These are phyloP conservation scores for Boulengeromyrus knoepffleri DNA, from an alignment of 2,113 vertebrate species.

Conservation along the genomic window DNA sequence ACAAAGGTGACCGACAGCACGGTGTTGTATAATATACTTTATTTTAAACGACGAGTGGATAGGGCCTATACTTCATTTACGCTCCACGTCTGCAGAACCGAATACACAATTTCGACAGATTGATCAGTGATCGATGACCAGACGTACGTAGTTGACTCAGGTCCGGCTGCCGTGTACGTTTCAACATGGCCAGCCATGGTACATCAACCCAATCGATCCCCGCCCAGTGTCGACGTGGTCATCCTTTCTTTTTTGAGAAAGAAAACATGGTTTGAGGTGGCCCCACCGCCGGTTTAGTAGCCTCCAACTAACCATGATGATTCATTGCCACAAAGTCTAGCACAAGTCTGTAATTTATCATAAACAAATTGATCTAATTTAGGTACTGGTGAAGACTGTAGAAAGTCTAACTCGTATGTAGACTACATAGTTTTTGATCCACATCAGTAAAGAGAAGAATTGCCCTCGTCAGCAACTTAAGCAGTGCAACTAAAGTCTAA, in stretches of 20 bases:
- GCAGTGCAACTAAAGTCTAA: neutral
- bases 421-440: neutral
- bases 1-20: neutral
- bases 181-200: neutral
- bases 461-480: neutral
- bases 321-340: neutral
- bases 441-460: neutral
- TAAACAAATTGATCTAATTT: neutral
- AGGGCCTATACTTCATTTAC: neutral
- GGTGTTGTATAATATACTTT: neutral
- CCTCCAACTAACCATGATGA: neutral
- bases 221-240: neutral
- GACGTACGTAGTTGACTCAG: neutral
- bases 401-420: neutral
- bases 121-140: neutral
- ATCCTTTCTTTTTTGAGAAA: neutral
- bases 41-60: neutral
- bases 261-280: neutral
- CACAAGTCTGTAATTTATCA: neutral
- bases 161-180: neutral
- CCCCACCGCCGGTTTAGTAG: neutral
- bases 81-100: neutral
- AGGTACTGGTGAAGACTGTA: neutral
- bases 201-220: neutral
- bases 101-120: neutral